Evolutionary conservation across 2,797 vertebrate genomes (phyloP).

Genomic region (Acanthornis magna): DNA sequence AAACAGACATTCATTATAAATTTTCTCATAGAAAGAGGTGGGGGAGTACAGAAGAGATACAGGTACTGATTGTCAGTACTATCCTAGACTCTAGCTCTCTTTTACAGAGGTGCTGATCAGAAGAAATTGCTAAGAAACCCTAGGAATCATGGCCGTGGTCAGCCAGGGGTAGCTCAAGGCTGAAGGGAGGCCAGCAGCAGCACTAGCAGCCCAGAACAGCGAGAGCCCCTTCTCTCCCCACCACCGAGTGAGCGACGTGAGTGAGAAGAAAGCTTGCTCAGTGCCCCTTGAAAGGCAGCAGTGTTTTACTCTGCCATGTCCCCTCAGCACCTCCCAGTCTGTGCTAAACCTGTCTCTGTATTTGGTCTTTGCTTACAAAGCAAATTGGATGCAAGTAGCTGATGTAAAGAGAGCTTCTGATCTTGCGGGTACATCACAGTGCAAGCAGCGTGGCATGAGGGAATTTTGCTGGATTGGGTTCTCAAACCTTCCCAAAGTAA

Average conservation of each 20-base stretch:
- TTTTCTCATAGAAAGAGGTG: background rate
- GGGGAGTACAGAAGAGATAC: background rate
- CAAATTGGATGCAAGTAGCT: background rate
- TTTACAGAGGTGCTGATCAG: background rate
- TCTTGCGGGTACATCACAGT: background rate
- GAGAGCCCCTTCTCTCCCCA: background rate
- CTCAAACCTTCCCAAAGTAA: background rate
- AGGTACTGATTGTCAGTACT: background rate
- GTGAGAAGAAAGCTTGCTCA: background rate
- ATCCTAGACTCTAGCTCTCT: background rate
- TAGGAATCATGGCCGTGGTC: background rate
- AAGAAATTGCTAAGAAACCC: background rate
- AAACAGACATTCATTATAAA: background rate
- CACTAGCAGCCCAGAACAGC: background rate
- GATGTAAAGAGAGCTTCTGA: background rate
- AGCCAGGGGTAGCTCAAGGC: background rate
- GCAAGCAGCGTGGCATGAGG: background rate
- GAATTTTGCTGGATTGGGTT: background rate
- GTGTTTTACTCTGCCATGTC: background rate
- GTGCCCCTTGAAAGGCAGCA: background rate
- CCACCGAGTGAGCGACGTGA: rapidly evolving
- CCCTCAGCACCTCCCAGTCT: background rate
- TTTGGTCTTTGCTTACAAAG: background rate
- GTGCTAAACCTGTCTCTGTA: background rate
- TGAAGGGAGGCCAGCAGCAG: background rate